These are phyloP conservation scores for Mus spretus DNA, from an alignment of 2,797 vertebrate species.

Conservation along the genomic window DNA sequence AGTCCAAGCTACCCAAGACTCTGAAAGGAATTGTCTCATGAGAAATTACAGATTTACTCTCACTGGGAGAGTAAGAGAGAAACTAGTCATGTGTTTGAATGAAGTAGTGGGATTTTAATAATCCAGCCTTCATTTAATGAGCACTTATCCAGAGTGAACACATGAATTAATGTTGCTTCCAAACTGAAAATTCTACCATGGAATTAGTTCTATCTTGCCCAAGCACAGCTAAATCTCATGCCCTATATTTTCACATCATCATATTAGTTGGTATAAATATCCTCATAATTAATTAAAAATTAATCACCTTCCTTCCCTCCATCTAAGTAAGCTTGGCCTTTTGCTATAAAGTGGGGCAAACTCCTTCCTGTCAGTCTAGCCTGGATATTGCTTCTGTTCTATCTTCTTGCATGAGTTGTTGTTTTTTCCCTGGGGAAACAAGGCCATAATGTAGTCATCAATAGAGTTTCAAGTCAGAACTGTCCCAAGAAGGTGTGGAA, in stretches of 20 bases:
- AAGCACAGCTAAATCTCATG: neutral
- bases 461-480: conserved; percentile 48
- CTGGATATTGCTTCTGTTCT: neutral
- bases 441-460: conserved; percentile 60
- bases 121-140: neutral
- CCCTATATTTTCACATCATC: neutral
- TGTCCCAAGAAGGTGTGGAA: neutral
- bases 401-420: neutral
- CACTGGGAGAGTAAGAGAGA: conserved; percentile 1
- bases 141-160: neutral
- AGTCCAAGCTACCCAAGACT: conserved; percentile 13
- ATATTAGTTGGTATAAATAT: conserved; percentile 11
- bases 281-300: conserved; percentile 44
- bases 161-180: conserved; percentile 7
- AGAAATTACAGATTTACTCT: conserved; percentile 8
- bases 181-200: conserved; percentile 26
- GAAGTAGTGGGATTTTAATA: conserved; percentile 5
- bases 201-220: conserved; percentile 45
- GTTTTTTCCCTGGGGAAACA: conserved; percentile 34
- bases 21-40: neutral
- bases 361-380: neutral
- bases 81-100: neutral
- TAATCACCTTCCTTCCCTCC: conserved; percentile 6
- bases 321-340: conserved; percentile 8
- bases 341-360: conserved; percentile 47